Base-by-base conservation (phyloP, 2,113 vertebrate species). In the Rhinolophus ferrumequinum region DNA sequence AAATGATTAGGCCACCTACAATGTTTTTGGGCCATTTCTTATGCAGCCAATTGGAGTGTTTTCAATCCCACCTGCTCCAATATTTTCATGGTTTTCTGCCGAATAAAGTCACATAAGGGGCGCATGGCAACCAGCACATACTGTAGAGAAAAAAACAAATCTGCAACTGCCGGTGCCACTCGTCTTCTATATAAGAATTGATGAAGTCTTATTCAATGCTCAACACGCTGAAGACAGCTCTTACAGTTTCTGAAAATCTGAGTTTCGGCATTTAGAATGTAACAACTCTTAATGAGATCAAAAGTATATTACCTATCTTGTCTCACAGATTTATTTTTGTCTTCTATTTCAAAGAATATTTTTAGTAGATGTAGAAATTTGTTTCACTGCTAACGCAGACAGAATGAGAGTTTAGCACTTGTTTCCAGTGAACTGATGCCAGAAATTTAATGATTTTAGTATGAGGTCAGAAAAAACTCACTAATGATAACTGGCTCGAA, bases 251-350 rank as follows among this genome's bases (percentile, higher is more conserved):
- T 92, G 79, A 60, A 97, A 95, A 96, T 85, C 58, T 81, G 67
- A 89, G 80, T 93, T 93, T 96, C 84, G 97, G 87, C 79, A 95
- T 93, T 96, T 97, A 88, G 83, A 94, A 91, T 87, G 8, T 77
- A 96, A 93, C 70, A 96, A 96, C n/a, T 52, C 83, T 94, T 96
- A 97, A 97, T 93, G 80, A 96, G 90, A 96, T 89, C 88, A 96
- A 93, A 89, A 96, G 86, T 58, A 93, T 85, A 97, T 87, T 96
- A 85, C 64, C 67, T 89, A 95, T 94, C 88, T 54, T 86, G 14
- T 79, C 62, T 97, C 82, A 85, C 64, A 90, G 70, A 11, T 87
- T 93, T 95, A 97, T 93, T 97, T 97, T 94, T 90, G 96, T 93
- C 76, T 88, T 38, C 54, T 87, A 28, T 90, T 97, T 90, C 76